Evolutionary conservation across 1,140 invertebrate genomes (phyloP), one percentile per base, ranked within the genome.

Genomic region (Conus ventricosus): DNA sequence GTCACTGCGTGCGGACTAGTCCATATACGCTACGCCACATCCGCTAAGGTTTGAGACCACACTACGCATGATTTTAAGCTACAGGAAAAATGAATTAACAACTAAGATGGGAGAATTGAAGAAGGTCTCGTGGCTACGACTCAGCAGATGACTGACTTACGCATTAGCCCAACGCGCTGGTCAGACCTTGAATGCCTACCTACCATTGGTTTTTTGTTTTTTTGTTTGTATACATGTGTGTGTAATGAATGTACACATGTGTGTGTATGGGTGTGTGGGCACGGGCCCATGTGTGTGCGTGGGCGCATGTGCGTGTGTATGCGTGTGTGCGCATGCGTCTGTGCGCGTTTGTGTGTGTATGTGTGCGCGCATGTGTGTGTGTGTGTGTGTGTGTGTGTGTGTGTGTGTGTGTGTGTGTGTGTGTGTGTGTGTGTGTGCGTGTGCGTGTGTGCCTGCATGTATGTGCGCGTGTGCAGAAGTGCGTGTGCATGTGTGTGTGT

Each of bases 351-450:
- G 76, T 80, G 76, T 39, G 6, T 80, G 39, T 39, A 8, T 51
- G 76, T 39, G 76, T 80, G 76, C 39, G 76, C 23, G 71, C 23
- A 23, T 75, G 71, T 75, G 71, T 75, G 71, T 75, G 71, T 75
- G 71, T 75, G 71, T 75, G 71, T 75, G 71, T 75, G 71, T 75
- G 71, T 75, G 71, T 75, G 71, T 75, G 71, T 75, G 71, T 75
- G 71, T 75, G 71, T 75, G 71, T 75, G 71, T 75, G 71, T 75
- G 71, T 75, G 71, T 75, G 71, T 75, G 71, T 75, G 71, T 75
- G 71, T 25, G n/a, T 75, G 71, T 25, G n/a, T n/a, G 71, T 25
- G 71, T 75, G n/a, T 25, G 39, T 3, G 39, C 39, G 39, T 39
- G 39, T 25, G n/a, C 23, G 6, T 75, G 71, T 75, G n/a, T 25